A percentile compares a stretch with the other conserved stretches of the same genome.
phyloP scores from a whole-genome alignment of 2,797 vertebrate genomes.

The Syndactyla subalaris region DNA sequence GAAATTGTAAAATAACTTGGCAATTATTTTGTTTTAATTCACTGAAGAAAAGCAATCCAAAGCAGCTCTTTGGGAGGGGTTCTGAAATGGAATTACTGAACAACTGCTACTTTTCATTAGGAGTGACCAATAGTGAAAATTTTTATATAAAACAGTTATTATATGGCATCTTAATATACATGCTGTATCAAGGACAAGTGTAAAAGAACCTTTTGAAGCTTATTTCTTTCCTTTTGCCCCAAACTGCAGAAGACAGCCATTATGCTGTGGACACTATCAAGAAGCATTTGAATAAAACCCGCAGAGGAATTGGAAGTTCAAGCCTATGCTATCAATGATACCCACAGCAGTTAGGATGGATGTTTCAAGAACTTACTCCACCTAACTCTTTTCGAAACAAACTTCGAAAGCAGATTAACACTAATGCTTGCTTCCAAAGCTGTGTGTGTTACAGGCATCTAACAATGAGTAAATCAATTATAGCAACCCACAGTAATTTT shows the following conservation, averaged over 20 bases:
- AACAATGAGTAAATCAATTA: constrained; percentile 46
- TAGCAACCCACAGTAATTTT: background rate
- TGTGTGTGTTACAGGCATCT: background rate
- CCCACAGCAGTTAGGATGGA: background rate
- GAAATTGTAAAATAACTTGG: background rate
- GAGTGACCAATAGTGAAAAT: background rate
- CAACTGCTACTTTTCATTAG: background rate
- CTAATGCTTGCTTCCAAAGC: background rate
- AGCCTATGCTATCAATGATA: background rate
- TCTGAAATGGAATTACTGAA: background rate
- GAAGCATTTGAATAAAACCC: background rate
- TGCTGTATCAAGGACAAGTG: background rate
- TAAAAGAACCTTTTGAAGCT: background rate
- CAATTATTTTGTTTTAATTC: background rate
- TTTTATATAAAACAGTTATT: background rate
- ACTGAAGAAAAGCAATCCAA: background rate
- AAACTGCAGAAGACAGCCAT: background rate
- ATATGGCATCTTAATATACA: background rate
- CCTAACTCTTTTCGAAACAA: background rate
- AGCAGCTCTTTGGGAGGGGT: background rate
- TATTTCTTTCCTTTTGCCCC: background rate
- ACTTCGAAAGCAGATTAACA: background rate
- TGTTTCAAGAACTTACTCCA: background rate
- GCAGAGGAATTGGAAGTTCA: background rate
- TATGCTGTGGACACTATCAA: background rate